A percentile compares a stretch with the other conserved stretches of the same genome.
Evolutionary conservation across 2,113 vertebrate genomes (phyloP).

Genomic region (Poeciliopsis prolifica): DNA sequence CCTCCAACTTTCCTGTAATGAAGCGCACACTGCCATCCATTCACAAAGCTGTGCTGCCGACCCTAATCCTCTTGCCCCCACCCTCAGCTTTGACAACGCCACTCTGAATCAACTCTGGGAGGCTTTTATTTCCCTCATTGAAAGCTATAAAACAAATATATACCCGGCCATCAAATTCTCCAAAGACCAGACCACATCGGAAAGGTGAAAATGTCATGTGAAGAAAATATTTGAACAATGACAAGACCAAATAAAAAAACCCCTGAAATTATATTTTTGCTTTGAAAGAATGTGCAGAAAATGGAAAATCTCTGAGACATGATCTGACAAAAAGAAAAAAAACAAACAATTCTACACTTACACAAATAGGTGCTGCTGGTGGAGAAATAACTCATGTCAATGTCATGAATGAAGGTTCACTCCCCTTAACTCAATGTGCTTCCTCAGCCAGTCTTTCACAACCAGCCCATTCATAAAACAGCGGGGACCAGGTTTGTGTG

Average conservation of each 20-base stretch:
- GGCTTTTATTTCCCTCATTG: slow-evolving; percentile 57
- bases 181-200: not conserved
- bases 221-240: not conserved
- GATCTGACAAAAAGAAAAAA: slow-evolving; percentile 1
- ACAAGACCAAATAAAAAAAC: not conserved
- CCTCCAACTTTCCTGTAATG: slow-evolving; percentile 56
- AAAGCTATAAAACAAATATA: slow-evolving; percentile 48
- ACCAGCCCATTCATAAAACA: slow-evolving; percentile 84
- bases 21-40: slow-evolving; percentile 73
- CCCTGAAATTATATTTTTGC: not conserved
- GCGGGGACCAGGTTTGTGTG: slow-evolving; percentile 51
- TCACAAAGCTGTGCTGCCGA: slow-evolving; percentile 65
- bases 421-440: slow-evolving; percentile 75
- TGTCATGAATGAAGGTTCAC: slow-evolving; percentile 77
- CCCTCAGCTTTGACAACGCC: slow-evolving; percentile 44
- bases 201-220: not conserved
- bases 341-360: slow-evolving; percentile 9
- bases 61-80: slow-evolving; percentile 48
- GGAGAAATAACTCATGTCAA: slow-evolving; percentile 34
- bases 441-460: slow-evolving; percentile 83
- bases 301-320: not conserved
- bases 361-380: slow-evolving; percentile 37
- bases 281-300: not conserved
- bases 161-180: not conserved
- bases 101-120: slow-evolving; percentile 65